Conservation (phyloP, 2,888 invertebrate genomes). For the Lagria hirta region DNA sequence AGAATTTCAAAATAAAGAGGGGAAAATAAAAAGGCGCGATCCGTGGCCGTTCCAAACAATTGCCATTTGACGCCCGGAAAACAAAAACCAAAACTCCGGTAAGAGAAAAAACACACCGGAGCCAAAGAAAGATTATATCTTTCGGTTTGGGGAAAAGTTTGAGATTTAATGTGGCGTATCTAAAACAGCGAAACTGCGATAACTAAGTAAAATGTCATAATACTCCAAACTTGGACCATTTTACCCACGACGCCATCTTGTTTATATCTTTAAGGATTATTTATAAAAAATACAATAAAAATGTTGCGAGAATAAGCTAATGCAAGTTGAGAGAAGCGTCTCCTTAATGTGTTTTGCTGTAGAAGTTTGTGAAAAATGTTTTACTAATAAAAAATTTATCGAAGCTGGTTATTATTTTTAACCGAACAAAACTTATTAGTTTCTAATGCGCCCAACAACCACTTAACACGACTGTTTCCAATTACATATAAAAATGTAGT, state of each 20-base stretch:
- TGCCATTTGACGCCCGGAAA: slow-evolving; percentile 45
- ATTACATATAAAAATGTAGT: too few relatives aligned
- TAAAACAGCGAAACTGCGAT: slow-evolving; percentile 45
- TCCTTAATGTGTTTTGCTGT: too few relatives aligned
- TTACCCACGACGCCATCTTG: slow-evolving; percentile 35
- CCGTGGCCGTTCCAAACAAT: slow-evolving; percentile 47
- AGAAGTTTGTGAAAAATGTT: too few relatives aligned
- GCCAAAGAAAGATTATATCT: slow-evolving; percentile 41
- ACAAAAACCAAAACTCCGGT: slow-evolving; percentile 41
- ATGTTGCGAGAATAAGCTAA: background rate
- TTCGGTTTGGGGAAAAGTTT: slow-evolving; percentile 42
- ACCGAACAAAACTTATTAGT: too few relatives aligned
- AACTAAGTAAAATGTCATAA: slow-evolving; percentile 44
- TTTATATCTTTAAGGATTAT: slow-evolving; percentile 22
- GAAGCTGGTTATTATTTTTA: too few relatives aligned
- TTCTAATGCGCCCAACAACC: too few relatives aligned
- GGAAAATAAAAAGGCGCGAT: slow-evolving; percentile 40
- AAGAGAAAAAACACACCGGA: slow-evolving; percentile 29
- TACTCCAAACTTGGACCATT: slow-evolving; percentile 39
- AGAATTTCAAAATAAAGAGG: slow-evolving; percentile 31
- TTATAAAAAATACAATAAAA: slow-evolving; percentile 16
- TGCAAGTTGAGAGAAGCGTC: too few relatives aligned
- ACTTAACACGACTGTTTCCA: too few relatives aligned
- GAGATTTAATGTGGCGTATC: slow-evolving; percentile 49
- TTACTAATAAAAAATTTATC: too few relatives aligned